Evolutionary conservation across 2,113 vertebrate species (phyloP), one percentile per base, ranked within the genome.

Genomic region (Synchiropus splendidus): DNA sequence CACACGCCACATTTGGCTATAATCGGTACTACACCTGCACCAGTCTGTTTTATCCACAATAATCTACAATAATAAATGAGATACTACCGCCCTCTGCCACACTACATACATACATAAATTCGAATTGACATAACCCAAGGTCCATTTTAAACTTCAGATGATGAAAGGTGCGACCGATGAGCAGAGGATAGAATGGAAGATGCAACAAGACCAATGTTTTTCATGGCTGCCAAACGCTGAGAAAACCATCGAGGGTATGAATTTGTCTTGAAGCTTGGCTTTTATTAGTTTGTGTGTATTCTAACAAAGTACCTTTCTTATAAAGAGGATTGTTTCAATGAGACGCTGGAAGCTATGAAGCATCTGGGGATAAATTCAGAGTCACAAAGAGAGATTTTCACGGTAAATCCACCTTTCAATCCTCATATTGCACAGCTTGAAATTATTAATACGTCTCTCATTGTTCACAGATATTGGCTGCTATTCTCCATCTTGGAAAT

Each of bases 401-500:
- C 78, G 89, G 95, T 99, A 76, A 88, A 31, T 27, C 2, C 16
- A 6, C 16, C 31, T 10, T 6, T 11, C 21, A 2, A 32, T 1
- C 12, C 16, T 8, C 10, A 6, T 61, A 16, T 39, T 67, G 8
- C 37, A 1, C 36, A 75, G 6, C 16, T 1, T 16, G 8, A 9
- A 15, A 37, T 9, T 9, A 37, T 6, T 9, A 36, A 13, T 16
- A 10, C 1, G 6, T n/a, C 4, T 15, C 2, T 37, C 2, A 3
- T 37, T 37, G 10, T 3, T 49, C 36, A 2, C 66, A 93, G 91
- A 76, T 91, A 39, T 64, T 98, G 12, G 86, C 89, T 38, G 94
- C 89, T 11, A 83, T 98, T 54, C 82, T 98, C 47, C 91, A 98
- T 59, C 75, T 98, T 4, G 95, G 95, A 13, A 92, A 97, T 1